Evolutionary conservation across 2,888 invertebrate species (phyloP).

Genomic region (Drosophila putrida): DNA sequence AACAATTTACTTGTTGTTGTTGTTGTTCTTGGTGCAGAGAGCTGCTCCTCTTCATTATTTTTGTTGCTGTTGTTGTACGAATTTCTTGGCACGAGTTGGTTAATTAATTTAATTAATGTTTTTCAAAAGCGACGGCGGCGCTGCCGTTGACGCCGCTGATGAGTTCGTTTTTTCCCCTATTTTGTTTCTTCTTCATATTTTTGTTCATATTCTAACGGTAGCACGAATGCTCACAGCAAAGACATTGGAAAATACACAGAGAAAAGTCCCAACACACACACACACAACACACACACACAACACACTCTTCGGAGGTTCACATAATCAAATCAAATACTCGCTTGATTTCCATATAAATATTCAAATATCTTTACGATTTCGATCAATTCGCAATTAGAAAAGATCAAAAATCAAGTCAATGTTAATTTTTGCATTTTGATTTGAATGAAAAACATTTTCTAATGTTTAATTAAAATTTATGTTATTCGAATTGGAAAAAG

Average conservation of each 20-base stretch:
- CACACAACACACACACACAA: conserved; percentile 10
- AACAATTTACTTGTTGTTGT: conserved; percentile 15
- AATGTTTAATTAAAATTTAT: conserved; percentile 67
- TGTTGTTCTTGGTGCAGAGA: conserved; percentile 25
- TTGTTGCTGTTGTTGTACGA: conserved; percentile 42
- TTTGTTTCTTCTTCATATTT: conserved; percentile 11
- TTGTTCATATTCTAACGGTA: conserved; percentile 67
- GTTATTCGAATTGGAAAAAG: conserved; percentile 15
- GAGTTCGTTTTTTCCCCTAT: conserved; percentile 42
- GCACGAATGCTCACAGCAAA: conserved; percentile 54
- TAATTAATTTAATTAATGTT: conserved; percentile 81
- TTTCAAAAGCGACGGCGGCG: conserved; percentile 68
- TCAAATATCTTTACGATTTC: conserved; percentile 44
- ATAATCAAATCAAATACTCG: conserved; percentile 10
- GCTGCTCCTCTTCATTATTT: conserved; percentile 17
- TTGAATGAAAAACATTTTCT: conserved; percentile 24
- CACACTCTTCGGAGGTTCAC: conserved; percentile 24
- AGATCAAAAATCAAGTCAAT: not conserved
- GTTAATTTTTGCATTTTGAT: conserved; percentile 24
- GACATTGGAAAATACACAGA: conserved; percentile 33
- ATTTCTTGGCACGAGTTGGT: conserved; percentile 78
- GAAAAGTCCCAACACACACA: conserved; percentile 27
- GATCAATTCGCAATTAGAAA: conserved; percentile 53
- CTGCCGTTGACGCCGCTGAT: conserved; percentile 58
- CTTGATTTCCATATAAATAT: conserved; percentile 49